Base-by-base conservation (phyloP, 1,140 invertebrate species). In the Geopemphigus sp. region DNA sequence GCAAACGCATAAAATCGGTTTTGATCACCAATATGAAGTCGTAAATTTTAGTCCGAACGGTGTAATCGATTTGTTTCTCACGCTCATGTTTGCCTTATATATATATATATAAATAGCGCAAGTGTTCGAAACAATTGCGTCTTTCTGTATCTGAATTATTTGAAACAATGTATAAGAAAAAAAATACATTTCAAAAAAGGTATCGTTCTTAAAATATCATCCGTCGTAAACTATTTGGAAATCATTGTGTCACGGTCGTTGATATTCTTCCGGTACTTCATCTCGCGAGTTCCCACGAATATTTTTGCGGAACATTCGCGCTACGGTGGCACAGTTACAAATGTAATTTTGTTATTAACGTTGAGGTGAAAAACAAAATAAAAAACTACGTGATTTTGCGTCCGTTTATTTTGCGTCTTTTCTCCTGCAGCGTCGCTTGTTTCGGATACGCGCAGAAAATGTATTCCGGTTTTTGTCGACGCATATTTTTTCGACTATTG, bases 191-290 rank as follows among this genome's bases (percentile, higher is more conserved):
- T n/a, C n/a, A 66, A 8, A 39, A 8, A 4, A 4, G 32, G 32
- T 39, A 8, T 39, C 4, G 6, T 29, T 66, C 32, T 39, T 12
- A 12, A 66, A 66, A 45, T 39, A 24, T 68, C 45, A 72, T 72
- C n/a, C 32, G 32, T 39, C 32, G 32, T 39, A 8, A 54, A 72
- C 14, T 54, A 50, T 50, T 53, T 17, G 17, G 12, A 68, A 72
- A 72, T 72, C 68, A 72, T 15, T 54, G 53, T 54, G 68, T 72
- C 47, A 72, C 26, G 68, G 68, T 72, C 17, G 26, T 72, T 72
- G 68, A 29, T 72, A 53, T 26, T 39, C 32, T 4, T 39, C 32
- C 3, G 3, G 32, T 4, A 8, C 32, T 8, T 3, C 32, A 4
- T 39, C 32, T 39, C 17, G 19, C 17, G 15, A 54, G 26, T 72